Evolutionary conservation across 1,140 invertebrate genomes (phyloP).

Genomic region (Caenorhabditis tropicalis): DNA sequence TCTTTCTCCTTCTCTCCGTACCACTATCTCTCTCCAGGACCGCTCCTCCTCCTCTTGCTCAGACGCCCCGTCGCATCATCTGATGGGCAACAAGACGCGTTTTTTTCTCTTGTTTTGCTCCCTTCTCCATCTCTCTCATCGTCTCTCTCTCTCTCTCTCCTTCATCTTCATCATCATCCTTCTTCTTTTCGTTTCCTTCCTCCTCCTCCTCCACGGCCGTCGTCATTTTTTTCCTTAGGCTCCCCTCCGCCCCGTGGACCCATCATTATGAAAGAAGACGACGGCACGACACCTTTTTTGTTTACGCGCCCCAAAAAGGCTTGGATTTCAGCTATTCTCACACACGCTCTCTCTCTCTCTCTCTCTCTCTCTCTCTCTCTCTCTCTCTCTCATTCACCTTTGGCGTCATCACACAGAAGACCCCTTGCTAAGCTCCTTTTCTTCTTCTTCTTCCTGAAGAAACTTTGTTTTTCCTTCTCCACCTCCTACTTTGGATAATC

Average conservation of each 20-base stretch:
- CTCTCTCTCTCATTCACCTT: not conserved
- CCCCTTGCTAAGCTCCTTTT: not conserved
- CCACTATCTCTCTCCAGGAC: not conserved
- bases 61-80: not conserved
- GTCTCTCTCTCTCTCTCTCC: not conserved
- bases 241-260: not conserved
- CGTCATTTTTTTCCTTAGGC: not conserved
- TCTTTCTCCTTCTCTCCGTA: not conserved
- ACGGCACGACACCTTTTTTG: not conserved
- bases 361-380: not conserved
- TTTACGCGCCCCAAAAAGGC: constrained; percentile 35
- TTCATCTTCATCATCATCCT: not conserved
- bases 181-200: not conserved
- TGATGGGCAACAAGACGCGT: constrained; percentile 17
- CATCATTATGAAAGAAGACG: not conserved
- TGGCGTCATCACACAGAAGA: not conserved
- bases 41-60: not conserved
- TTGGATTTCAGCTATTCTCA: constrained; percentile 35
- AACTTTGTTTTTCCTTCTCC: not conserved
- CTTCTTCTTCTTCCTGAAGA: not conserved
- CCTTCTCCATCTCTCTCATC: not conserved
- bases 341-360: not conserved
- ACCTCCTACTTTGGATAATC: not conserved
- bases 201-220: not conserved
- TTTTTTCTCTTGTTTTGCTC: not conserved